phyloP scores from a whole-genome alignment of 2,888 invertebrate species.

The Timandra comae region DNA sequence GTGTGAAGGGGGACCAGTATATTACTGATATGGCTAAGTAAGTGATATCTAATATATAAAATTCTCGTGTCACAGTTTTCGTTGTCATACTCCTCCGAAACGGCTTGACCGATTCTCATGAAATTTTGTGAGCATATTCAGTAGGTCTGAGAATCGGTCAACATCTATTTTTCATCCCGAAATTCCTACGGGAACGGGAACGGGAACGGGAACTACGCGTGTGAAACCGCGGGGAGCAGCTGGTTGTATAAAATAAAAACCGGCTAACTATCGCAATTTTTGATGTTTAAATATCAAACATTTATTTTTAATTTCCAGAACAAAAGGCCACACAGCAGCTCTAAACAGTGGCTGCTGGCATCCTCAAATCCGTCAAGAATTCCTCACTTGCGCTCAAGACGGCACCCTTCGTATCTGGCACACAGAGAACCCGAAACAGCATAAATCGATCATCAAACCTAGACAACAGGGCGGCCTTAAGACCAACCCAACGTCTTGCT shows the following conservation, averaged over 20 bases:
- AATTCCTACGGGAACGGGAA: too few species aligned
- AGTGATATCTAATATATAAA: constrained; percentile 15
- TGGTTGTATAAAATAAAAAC: too few species aligned
- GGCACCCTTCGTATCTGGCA: constrained; percentile 96
- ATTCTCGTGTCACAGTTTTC: too few species aligned
- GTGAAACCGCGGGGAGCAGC: too few species aligned
- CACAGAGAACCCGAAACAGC: constrained; percentile 85
- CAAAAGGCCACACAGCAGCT: constrained; percentile 96
- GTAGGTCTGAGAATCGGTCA: too few species aligned
- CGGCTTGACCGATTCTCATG: too few species aligned
- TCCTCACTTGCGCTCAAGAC: constrained; percentile 95
- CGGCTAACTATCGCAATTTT: too few species aligned
- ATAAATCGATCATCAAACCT: constrained; percentile 90
- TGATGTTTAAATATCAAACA: too few species aligned
- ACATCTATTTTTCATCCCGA: too few species aligned
- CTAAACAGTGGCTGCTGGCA: constrained; percentile 96
- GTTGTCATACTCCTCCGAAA: too few species aligned
- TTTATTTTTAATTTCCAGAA: constrained; percentile 50
- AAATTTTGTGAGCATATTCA: too few species aligned
- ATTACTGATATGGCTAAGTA: constrained; percentile 92
- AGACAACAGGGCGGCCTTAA: constrained; percentile 90
- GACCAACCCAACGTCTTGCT: constrained; percentile 89
- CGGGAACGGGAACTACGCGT: too few species aligned
- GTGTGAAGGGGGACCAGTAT: constrained; percentile 96
- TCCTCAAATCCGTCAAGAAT: constrained; percentile 91